phyloP scores from a whole-genome alignment of 2,888 invertebrate species.

The Aleiodes leptofemur region DNA sequence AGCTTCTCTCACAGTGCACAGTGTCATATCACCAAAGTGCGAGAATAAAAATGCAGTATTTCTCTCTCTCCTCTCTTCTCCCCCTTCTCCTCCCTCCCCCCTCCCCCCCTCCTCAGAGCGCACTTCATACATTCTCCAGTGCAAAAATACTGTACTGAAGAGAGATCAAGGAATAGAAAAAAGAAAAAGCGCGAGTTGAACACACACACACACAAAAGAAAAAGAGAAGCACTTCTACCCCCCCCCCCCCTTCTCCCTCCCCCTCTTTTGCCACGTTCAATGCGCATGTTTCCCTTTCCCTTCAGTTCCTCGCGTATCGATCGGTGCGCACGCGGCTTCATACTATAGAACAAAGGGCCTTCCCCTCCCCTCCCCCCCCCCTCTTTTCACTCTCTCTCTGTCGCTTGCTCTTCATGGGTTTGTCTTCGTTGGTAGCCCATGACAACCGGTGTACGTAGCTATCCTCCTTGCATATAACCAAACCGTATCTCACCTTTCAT shows the following conservation, averaged over 20 bases:
- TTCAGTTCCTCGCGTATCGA: slow-evolving; percentile 42
- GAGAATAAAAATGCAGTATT: slow-evolving; percentile 26
- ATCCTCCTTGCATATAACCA: slow-evolving; percentile 39
- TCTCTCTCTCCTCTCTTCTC: background rate
- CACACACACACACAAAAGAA: background rate
- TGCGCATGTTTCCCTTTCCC: background rate
- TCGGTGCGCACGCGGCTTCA: slow-evolving; percentile 45
- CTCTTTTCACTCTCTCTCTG: background rate
- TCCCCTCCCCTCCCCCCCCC: slow-evolving; percentile 14
- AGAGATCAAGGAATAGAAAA: slow-evolving; percentile 5
- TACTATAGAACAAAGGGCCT: slow-evolving; percentile 48
- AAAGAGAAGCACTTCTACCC: slow-evolving; percentile 23
- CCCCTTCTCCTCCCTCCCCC: too few relatives aligned
- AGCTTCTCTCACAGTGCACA: slow-evolving; percentile 7
- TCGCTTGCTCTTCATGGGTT: slow-evolving; percentile 27
- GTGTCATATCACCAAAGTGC: slow-evolving; percentile 34
- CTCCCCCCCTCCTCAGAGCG: background rate
- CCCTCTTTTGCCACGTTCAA: background rate
- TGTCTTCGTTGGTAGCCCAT: slow-evolving; percentile 50
- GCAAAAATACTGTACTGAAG: slow-evolving; percentile 27
- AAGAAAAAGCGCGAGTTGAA: too few relatives aligned
- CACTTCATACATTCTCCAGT: slow-evolving; percentile 14
- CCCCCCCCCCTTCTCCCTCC: background rate
- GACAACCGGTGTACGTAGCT: slow-evolving; percentile 43
- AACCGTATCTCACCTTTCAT: slow-evolving; percentile 25